A percentile compares a stretch with the other conserved stretches of the same genome.
Evolutionary conservation across 2,888 invertebrate genomes (phyloP).

Genomic region (Epiblema foenella): DNA sequence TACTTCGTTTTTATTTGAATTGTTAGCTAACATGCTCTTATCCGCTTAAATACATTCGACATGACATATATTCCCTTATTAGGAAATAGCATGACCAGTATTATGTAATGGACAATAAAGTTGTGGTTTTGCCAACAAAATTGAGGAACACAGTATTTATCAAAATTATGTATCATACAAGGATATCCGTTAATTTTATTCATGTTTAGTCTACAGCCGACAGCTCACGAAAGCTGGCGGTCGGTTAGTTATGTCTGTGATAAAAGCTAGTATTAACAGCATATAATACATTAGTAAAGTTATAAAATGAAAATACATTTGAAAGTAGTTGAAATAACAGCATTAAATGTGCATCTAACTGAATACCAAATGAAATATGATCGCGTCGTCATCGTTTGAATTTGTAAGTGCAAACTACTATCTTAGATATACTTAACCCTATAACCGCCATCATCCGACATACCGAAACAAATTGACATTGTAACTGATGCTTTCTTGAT

Average conservation of each 20-base stretch:
- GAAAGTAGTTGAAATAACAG: background rate
- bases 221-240: background rate
- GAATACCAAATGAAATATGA: conserved; percentile 1
- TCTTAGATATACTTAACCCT: background rate
- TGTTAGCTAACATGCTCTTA: too few relatives aligned
- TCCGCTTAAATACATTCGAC: background rate
- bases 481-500: too few relatives aligned
- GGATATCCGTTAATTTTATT: conserved; percentile 12
- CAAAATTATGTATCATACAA: background rate
- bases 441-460: too few relatives aligned
- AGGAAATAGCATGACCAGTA: background rate
- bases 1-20: too few relatives aligned
- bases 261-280: background rate
- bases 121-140: background rate
- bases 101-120: background rate
- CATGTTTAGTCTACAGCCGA: conserved; percentile 1
- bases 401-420: background rate
- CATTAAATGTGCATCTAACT: background rate
- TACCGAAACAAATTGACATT: too few relatives aligned
- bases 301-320: background rate
- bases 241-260: background rate
- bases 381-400: conserved; percentile 6
- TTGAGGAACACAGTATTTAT: conserved; percentile 9
- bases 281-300: too few relatives aligned
- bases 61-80: background rate